Evolutionary conservation across 2,888 invertebrate species (phyloP).

Genomic region (Malthinus seriepunctatus): DNA sequence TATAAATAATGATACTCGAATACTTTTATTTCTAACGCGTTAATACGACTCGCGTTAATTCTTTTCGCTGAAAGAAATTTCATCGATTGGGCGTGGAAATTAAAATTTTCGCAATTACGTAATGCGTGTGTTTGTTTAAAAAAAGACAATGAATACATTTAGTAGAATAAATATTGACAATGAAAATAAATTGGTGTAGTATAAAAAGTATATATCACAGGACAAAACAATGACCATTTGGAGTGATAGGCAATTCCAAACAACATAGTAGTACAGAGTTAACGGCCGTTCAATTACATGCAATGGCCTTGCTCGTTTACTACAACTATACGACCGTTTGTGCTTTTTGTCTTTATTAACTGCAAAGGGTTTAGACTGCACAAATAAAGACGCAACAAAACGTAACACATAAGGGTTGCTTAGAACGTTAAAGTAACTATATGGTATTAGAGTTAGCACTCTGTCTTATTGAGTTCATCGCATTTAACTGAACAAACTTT

Average conservation of each 20-base stretch:
- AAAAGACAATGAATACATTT: too few species aligned
- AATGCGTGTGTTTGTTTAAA: too few species aligned
- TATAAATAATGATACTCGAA: conserved; percentile 12
- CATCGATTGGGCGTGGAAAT: too few species aligned
- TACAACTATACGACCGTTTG: conserved; percentile 27
- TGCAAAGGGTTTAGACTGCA: conserved; percentile 29
- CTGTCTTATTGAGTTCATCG: conserved; percentile 52
- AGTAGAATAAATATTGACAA: conserved; percentile 20
- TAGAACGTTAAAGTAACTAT: conserved; percentile 27
- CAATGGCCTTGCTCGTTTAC: conserved; percentile 33
- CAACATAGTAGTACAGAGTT: conserved; percentile 36
- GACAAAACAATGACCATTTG: conserved; percentile 36
- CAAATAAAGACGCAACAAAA: conserved; percentile 31
- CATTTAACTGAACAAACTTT: conserved; percentile 43
- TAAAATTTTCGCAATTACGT: background rate
- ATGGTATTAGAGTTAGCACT: conserved; percentile 47
- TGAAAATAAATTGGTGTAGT: conserved; percentile 25
- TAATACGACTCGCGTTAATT: too few species aligned
- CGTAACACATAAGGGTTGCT: conserved; percentile 26
- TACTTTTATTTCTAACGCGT: too few species aligned
- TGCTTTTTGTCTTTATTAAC: conserved; percentile 31
- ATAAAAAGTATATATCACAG: conserved; percentile 29
- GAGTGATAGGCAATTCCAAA: conserved; percentile 38
- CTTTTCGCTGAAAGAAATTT: too few species aligned
- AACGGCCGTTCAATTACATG: conserved; percentile 37